Evolutionary conservation across 2,888 invertebrate species (phyloP), one percentile per base, ranked within the genome.

Genomic region (Gonocerus acuteangulatus): DNA sequence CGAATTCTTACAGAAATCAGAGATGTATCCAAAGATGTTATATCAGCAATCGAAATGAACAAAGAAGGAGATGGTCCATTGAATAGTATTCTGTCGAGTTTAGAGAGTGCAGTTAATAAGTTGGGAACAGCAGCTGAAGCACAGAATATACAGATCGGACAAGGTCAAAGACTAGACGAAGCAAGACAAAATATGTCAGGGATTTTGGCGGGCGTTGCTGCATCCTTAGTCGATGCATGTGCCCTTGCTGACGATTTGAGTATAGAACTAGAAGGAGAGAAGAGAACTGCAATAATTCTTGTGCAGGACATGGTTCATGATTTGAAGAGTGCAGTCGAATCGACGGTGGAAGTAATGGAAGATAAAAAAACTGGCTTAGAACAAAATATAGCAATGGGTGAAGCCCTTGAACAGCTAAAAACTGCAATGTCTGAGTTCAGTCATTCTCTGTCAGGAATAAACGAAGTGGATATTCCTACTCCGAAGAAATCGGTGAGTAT

Each of bases 31-130:
- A 47, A 60, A 39, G 48, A 62, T 48, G 60, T 62, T 22, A 49
- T 56, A n/a, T 27, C 61, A 2, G 56, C 62, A 18, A 51, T 65
- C 19, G 39, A 36, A 0, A 44, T 21, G 16, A 23, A 54, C 11
- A 45, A 51, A 49, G 44, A 48, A 48, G 57, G 59, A 39, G 22
- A 51, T 18, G 19, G 39, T 4, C 18, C 64, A 1, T 32, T 62
- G 13, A 15, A 18, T 13, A 18, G 44, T 13, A 27, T 65, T 34
- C 47, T 65, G 16, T 21, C 47, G 16, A 45, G 32, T 13, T 34
- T 65, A 22, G 44, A 59, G 56, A 16, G 57, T 71, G 9, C 70
- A 71, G 4, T 75, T 74, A 68, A 81, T 77, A 71, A 77, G 68
- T 70, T 75, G 73, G 70, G 72, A 63, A 67, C 69, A 69, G 62